A percentile compares a stretch with the other conserved stretches of the same genome.
Conservation (phyloP, 2,888 invertebrate genomes). For the Hydriomena furcata region DNA sequence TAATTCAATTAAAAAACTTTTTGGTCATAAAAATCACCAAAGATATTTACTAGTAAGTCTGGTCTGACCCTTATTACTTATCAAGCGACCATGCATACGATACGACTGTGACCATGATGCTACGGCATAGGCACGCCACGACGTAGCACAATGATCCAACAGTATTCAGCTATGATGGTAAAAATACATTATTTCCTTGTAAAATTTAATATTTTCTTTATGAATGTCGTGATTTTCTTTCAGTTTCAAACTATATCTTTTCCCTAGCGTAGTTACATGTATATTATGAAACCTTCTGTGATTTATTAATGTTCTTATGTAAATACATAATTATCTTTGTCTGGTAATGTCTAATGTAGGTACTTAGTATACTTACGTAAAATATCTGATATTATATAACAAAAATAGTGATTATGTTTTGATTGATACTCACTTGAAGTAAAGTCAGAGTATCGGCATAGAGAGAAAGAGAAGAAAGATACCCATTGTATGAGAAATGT, state of each 20-base stretch:
- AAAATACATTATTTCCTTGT: too few relatives aligned
- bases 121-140: background rate
- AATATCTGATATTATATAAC: background rate
- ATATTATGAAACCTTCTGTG: slow-evolving; percentile 30
- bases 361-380: background rate
- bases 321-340: slow-evolving; percentile 13
- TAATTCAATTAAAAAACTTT: too few relatives aligned
- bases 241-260: background rate
- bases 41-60: too few relatives aligned
- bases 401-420: background rate
- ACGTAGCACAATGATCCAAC: too few relatives aligned
- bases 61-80: too few relatives aligned
- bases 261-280: slow-evolving; percentile 16
- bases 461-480: too few relatives aligned
- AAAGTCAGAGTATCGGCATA: slow-evolving; percentile 30
- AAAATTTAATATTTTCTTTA: background rate
- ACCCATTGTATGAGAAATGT: too few relatives aligned
- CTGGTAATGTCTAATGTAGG: background rate
- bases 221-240: slow-evolving; percentile 2
- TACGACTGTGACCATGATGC: background rate
- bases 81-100: too few relatives aligned
- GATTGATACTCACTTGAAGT: slow-evolving; percentile 8
- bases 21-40: too few relatives aligned
- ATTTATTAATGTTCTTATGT: slow-evolving; percentile 26
- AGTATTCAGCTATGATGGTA: too few relatives aligned